These are phyloP conservation scores for Nomada fabriciana DNA, from an alignment of 2,888 invertebrate genomes.

Conservation along the genomic window DNA sequence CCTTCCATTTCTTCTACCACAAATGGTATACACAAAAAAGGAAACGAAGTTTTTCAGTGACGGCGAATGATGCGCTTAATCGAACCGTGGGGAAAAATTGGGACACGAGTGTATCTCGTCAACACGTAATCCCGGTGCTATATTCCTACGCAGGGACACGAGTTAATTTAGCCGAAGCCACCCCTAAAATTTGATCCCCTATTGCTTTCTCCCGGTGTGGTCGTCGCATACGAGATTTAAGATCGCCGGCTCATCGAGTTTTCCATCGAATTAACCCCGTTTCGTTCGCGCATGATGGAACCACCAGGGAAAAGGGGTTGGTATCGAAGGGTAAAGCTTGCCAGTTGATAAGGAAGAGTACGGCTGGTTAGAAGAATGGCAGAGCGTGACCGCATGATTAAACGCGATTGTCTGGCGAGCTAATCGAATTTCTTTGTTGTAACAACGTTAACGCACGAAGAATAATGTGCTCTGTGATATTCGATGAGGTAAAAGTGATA, in stretches of 20 bases:
- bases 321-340: constrained; percentile 18
- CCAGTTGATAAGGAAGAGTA: constrained; percentile 6
- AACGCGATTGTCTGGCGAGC: background rate
- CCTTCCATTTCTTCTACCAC: too few relatives aligned
- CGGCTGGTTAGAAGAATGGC: constrained; percentile 14
- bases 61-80: too few relatives aligned
- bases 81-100: constrained; percentile 8
- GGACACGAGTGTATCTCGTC: constrained; percentile 34
- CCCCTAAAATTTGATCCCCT: constrained; percentile 47
- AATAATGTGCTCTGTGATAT: constrained; percentile 27
- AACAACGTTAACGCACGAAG: constrained; percentile 23
- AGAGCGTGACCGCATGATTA: constrained; percentile 15
- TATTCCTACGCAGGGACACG: constrained; percentile 19
- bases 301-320: background rate
- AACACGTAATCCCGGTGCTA: constrained; percentile 41
- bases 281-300: constrained; percentile 26
- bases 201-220: constrained; percentile 22
- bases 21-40: too few relatives aligned
- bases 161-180: constrained; percentile 39
- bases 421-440: constrained; percentile 23
- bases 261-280: constrained; percentile 49
- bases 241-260: constrained; percentile 54
- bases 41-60: too few relatives aligned
- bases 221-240: constrained; percentile 43
- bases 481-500: constrained; percentile 11